phyloP scores from a whole-genome alignment of 2,113 vertebrate genomes.

The Gallinago undulata region DNA sequence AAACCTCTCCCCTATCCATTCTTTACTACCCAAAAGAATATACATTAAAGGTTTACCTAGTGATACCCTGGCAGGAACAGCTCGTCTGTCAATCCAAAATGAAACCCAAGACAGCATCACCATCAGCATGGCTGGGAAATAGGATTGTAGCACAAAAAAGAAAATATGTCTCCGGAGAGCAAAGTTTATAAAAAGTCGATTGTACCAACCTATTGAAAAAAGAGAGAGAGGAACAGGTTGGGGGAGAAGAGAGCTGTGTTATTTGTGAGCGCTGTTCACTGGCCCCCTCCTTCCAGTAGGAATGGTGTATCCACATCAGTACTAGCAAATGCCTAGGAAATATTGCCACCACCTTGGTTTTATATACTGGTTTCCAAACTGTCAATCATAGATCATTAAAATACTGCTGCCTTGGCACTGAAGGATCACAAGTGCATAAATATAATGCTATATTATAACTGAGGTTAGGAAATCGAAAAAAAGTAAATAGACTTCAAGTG shows the following conservation, averaged over 20 bases:
- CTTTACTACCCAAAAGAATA: background rate
- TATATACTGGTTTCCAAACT: background rate
- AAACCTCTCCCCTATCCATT: background rate
- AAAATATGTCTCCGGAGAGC: slow-evolving; percentile 90
- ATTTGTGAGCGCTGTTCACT: background rate
- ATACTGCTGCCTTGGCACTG: background rate
- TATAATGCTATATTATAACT: background rate
- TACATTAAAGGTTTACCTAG: slow-evolving; percentile 77
- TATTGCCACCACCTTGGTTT: background rate
- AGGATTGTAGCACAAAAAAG: slow-evolving; percentile 95
- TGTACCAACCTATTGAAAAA: slow-evolving; percentile 86
- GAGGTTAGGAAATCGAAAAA: background rate
- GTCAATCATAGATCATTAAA: background rate
- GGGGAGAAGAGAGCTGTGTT: background rate
- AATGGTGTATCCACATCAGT: background rate
- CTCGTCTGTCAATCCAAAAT: slow-evolving; percentile 92
- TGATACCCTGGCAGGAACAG: slow-evolving; percentile 90
- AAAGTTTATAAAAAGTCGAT: slow-evolving; percentile 92
- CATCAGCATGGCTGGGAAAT: slow-evolving; percentile 94
- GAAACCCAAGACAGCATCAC: slow-evolving; percentile 94
- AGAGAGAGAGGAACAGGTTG: background rate
- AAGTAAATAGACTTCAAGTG: background rate
- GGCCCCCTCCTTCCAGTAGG: background rate
- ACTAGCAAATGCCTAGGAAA: background rate
- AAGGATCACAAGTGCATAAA: background rate